Evolutionary conservation across 2,888 invertebrate species (phyloP).

Genomic region (Pelosia muscerda): DNA sequence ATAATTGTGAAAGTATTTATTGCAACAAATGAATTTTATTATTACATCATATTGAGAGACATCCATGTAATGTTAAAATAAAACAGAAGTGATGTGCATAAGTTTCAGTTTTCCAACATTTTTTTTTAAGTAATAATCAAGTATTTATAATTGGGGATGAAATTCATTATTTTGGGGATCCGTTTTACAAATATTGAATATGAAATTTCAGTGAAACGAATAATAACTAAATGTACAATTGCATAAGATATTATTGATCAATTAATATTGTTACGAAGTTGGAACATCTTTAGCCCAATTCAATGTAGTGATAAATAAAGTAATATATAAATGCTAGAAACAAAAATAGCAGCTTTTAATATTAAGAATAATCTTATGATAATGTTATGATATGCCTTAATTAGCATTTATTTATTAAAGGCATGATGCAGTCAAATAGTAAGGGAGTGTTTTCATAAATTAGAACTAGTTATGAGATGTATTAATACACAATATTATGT

Average conservation of each 20-base stretch:
- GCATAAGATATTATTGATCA: slow-evolving; percentile 49
- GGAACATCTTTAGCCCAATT: slow-evolving; percentile 20
- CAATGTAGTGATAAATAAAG: slow-evolving; percentile 35
- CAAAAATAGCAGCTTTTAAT: slow-evolving; percentile 47
- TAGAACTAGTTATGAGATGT: slow-evolving; percentile 32
- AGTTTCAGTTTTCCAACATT: slow-evolving; percentile 1
- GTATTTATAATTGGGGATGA: neutral
- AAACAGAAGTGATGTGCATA: neutral
- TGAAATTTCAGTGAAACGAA: slow-evolving; percentile 27
- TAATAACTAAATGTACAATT: slow-evolving; percentile 28
- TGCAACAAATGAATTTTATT: slow-evolving; percentile 24
- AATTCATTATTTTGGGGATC: neutral
- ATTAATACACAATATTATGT: slow-evolving; percentile 17
- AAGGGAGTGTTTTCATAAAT: slow-evolving; percentile 32
- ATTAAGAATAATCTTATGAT: slow-evolving; percentile 52
- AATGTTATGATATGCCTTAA: slow-evolving; percentile 48
- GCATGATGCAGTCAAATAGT: slow-evolving; percentile 44
- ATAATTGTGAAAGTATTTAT: slow-evolving; percentile 42
- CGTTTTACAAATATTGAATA: slow-evolving; percentile 34
- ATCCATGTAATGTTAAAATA: slow-evolving; percentile 13
- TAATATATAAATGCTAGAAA: slow-evolving; percentile 51
- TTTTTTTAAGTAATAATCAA: neutral
- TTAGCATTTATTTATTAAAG: slow-evolving; percentile 52
- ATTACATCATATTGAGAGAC: slow-evolving; percentile 30
- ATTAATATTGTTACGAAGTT: slow-evolving; percentile 39